Conservation (phyloP, 2,113 vertebrate genomes). For the Arenaria interpres region DNA sequence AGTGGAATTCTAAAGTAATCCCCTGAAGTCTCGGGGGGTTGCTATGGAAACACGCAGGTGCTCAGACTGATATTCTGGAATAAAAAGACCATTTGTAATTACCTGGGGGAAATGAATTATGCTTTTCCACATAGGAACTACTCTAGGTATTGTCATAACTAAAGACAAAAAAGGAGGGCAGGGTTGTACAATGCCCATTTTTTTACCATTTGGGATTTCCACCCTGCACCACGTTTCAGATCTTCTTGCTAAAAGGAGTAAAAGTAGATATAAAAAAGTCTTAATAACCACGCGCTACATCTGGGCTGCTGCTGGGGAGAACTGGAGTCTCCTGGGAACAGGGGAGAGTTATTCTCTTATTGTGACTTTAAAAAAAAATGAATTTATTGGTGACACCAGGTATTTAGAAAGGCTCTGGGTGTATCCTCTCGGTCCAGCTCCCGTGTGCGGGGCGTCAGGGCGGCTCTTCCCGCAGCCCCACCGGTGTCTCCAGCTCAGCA, state of each 20-base stretch:
- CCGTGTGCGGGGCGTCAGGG: rapidly evolving
- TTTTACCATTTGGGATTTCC: neutral
- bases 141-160: neutral
- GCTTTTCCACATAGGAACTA: neutral
- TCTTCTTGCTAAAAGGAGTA: neutral
- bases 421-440: neutral
- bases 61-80: neutral
- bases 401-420: neutral
- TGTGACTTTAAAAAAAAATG: neutral
- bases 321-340: neutral
- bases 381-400: neutral
- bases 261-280: neutral
- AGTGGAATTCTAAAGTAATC: neutral
- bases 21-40: neutral
- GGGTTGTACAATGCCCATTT: neutral
- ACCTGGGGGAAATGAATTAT: neutral
- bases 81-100: neutral
- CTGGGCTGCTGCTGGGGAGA: neutral
- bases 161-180: neutral
- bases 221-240: neutral
- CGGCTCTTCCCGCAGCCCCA: neutral
- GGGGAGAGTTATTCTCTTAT: neutral
- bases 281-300: neutral
- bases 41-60: slow-evolving; percentile 19
- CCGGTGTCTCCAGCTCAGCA: neutral